These are phyloP conservation scores for Daubentonia madagascariensis DNA, from an alignment of 2,113 vertebrate genomes.

Conservation along the genomic window DNA sequence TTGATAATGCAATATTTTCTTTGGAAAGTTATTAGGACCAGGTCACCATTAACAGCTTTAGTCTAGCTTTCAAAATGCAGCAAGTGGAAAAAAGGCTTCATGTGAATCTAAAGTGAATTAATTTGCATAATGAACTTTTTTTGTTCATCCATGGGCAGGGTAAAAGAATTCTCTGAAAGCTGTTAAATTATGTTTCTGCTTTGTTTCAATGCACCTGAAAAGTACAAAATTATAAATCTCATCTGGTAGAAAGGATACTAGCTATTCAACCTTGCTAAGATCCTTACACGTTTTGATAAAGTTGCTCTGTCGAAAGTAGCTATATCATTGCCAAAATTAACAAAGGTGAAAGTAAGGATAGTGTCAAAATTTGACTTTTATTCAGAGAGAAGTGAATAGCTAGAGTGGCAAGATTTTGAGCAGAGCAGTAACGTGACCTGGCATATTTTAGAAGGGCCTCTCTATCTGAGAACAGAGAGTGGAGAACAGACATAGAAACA, in stretches of 20 bases:
- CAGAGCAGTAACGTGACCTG: neutral
- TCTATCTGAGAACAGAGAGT: fast-evolving
- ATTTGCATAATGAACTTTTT: constrained; percentile 23
- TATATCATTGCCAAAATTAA: neutral
- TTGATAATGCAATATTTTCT: neutral
- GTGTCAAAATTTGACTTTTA: neutral
- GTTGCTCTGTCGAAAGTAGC: neutral
- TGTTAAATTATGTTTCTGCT: constrained; percentile 31
- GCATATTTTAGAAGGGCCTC: fast-evolving
- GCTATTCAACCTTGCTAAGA: neutral
- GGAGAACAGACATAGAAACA: fast-evolving
- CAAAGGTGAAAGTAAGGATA: neutral
- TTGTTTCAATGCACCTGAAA: constrained; percentile 30
- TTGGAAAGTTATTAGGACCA: neutral
- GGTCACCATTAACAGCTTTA: neutral
- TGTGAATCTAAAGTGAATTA: constrained; percentile 21
- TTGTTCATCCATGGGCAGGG: neutral
- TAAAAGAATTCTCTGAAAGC: constrained; percentile 7
- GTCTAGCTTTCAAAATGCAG: neutral
- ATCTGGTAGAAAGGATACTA: neutral
- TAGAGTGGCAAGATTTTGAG: neutral
- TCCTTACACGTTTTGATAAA: neutral
- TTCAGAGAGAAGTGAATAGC: neutral
- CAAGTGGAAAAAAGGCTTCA: neutral
- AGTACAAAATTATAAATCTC: constrained; percentile 10